phyloP scores from a whole-genome alignment of 2,888 invertebrate species.

The Willowsia nigromaculata region DNA sequence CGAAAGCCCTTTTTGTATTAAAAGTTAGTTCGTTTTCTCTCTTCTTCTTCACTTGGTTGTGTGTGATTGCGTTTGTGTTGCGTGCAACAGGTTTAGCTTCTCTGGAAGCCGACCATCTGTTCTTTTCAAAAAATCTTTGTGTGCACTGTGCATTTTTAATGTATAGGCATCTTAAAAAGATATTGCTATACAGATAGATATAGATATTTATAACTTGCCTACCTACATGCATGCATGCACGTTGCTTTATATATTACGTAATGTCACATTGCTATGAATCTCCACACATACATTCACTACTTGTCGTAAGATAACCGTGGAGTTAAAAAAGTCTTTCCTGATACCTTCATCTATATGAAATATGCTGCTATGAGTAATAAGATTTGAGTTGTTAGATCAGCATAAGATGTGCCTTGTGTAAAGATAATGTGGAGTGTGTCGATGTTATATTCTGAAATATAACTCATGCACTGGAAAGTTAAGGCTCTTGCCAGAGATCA shows the following conservation, averaged over 20 bases:
- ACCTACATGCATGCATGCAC: not conserved
- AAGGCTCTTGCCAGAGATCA: too few species aligned
- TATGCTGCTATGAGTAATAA: slow-evolving; percentile 44
- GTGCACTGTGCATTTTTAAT: slow-evolving; percentile 62
- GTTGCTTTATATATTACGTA: too few species aligned
- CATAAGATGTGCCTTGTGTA: slow-evolving; percentile 17
- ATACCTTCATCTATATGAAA: not conserved
- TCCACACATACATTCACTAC: too few species aligned
- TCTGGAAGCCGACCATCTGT: slow-evolving; percentile 77
- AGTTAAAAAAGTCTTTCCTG: not conserved
- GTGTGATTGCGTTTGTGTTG: slow-evolving; percentile 69
- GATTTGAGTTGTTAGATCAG: slow-evolving; percentile 31
- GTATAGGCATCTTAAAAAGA: slow-evolving; percentile 8
- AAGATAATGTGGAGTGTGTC: too few species aligned
- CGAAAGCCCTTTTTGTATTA: slow-evolving; percentile 7
- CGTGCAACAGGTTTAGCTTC: slow-evolving; percentile 77
- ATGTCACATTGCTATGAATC: too few species aligned
- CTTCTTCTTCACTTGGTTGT: slow-evolving; percentile 20
- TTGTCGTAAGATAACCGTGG: too few species aligned
- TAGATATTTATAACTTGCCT: not conserved
- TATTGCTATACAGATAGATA: not conserved
- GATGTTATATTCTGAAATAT: too few species aligned
- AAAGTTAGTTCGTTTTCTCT: slow-evolving; percentile 34
- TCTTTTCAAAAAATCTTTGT: slow-evolving; percentile 76
- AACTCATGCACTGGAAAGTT: too few species aligned